These are phyloP conservation scores for Yoshiicerus persimilis DNA, from an alignment of 1,140 invertebrate species.

Conservation along the genomic window DNA sequence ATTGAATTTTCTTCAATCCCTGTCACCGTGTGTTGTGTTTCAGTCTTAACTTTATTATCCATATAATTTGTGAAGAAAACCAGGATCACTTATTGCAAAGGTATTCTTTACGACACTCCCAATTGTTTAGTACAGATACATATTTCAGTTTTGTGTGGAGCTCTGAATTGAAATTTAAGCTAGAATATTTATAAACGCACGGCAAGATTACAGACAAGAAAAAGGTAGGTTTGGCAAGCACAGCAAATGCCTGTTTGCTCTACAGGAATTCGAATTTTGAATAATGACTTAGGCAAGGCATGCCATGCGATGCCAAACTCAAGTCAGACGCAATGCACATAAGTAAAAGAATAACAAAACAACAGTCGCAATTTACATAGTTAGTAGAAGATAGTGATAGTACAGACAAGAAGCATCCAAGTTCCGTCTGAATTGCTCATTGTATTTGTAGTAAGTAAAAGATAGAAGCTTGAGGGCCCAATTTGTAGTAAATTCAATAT, in stretches of 20 bases:
- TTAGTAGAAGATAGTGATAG: background rate
- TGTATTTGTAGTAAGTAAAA: background rate
- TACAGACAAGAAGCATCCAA: background rate
- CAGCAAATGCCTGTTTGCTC: background rate
- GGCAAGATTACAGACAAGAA: background rate
- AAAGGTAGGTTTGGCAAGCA: background rate
- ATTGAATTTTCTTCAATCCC: conserved; percentile 3
- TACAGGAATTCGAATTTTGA: conserved; percentile 17
- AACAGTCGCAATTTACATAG: conserved; percentile 3
- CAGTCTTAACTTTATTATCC: background rate
- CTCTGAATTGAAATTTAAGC: background rate
- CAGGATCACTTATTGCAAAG: background rate
- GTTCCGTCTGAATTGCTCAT: background rate
- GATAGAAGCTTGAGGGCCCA: background rate
- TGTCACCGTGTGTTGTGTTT: background rate
- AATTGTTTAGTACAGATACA: background rate
- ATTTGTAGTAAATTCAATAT: conserved; percentile 16
- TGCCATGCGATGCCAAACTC: background rate
- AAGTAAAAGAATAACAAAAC: background rate
- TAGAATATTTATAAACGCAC: background rate
- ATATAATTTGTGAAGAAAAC: background rate
- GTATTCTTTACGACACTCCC: background rate
- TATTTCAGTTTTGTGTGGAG: background rate
- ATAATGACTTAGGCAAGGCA: background rate
- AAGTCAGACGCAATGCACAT: background rate